These are phyloP conservation scores for Drosophila tanythrix DNA, from an alignment of 2,888 invertebrate species.

Conservation along the genomic window DNA sequence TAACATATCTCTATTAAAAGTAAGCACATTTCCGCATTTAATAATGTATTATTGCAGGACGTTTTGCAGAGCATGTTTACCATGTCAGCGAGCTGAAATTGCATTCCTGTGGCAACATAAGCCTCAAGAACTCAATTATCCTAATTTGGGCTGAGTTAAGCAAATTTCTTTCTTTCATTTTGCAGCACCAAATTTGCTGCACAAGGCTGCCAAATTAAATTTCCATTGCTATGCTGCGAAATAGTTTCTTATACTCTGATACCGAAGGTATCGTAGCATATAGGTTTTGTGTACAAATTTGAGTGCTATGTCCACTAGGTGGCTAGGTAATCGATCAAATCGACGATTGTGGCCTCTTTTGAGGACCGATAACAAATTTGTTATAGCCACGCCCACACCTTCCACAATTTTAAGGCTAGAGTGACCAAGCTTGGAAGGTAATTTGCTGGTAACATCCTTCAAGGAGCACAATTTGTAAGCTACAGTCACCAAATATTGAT, in stretches of 20 bases:
- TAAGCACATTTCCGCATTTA: not conserved
- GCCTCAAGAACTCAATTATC: not conserved
- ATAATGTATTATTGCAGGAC: not conserved
- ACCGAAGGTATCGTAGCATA: no score
- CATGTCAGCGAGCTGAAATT: not conserved
- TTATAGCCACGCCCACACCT: no score
- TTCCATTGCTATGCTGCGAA: constrained; percentile 11
- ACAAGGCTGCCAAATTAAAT: constrained; percentile 34
- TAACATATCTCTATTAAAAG: not conserved
- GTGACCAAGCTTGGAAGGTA: no score
- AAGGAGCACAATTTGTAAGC: no score
- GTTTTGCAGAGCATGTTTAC: not conserved
- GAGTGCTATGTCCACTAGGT: no score
- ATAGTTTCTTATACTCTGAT: not conserved
- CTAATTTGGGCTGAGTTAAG: not conserved
- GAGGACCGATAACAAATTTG: no score
- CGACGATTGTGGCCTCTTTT: no score
- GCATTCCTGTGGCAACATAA: not conserved
- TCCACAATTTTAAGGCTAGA: no score
- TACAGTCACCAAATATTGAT: no score
- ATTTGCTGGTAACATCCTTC: no score
- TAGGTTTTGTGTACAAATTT: no score
- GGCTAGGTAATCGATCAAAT: no score
- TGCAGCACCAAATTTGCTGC: constrained; percentile 19
- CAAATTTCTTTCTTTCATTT: not conserved